Evolutionary conservation across 2,888 invertebrate genomes (phyloP), one percentile per base, ranked within the genome.

Genomic region (Crossocerus cetratus): DNA sequence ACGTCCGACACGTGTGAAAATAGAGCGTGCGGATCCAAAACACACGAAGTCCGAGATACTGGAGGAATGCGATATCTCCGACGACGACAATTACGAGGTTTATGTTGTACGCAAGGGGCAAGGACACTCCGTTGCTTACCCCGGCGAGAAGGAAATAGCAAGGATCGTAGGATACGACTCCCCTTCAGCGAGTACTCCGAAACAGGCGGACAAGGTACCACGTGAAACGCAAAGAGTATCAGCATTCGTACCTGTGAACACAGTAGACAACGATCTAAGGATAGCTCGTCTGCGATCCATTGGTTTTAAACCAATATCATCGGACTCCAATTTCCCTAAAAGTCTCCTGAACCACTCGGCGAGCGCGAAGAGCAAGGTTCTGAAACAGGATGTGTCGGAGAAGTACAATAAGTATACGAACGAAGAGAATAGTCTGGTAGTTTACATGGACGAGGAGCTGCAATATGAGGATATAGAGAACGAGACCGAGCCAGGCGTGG

Each of bases 401-500:
- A 86, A 86, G 13, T 90, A 87, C 57, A 84, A 87, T 54, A 88
- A 88, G 63, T 90, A 90, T 16, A 83, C 88, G 2, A 87, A 84
- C 53, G 89, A 89, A 42, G 89, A 89, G 53, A 88, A 83, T 2
- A 83, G 86, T 16, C 56, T 83, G 0, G 89, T 90, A 2, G 86
- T 85, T 22, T 90, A 90, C 32, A 88, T 90, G 89, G 87, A 90
- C 49, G 87, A 89, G 4, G 84, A 87, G 57, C 73, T 90, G 11
- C 86, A 86, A 42, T 90, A 84, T 72, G 84, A 89, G 71, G 89
- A 90, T 58, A 88, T 90, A 8, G 90, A 90, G 65, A 81, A 87
- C 14, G 89, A 88, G 22, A 65, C 73, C 55, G 49, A 49, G 49
- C 49, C 11, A 49, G 49, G 49, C 3, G 16, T 14, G 49, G 5